Base-by-base conservation (phyloP, 2,113 vertebrate genomes). In the Aspiorhynchus laticeps region DNA sequence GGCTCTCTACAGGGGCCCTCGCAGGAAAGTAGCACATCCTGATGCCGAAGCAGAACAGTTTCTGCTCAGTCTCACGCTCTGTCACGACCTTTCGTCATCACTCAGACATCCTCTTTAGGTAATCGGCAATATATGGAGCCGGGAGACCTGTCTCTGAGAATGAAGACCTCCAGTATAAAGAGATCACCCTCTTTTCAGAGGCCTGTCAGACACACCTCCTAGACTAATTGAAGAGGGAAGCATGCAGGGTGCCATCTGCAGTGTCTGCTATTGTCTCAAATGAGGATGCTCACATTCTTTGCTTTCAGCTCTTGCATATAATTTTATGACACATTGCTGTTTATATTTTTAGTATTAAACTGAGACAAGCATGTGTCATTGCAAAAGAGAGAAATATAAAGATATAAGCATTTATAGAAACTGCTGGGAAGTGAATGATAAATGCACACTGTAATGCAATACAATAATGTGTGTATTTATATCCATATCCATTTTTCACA, bases 71-170 rank as follows among this genome's bases (percentile, higher is more conserved):
- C 56, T 88, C 86, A 61, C 33, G 59, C 46, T 79, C 59, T 84
- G 38, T 79, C 81, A 19, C 56, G 33, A 88, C 87, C 83, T 76
- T 51, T 38, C 36, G 71, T 86, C 88, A 86, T 87, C 80, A 89
- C 87, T 87, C 84, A 83, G n/a, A 31, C 17, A 46, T 65, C 81
- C 79, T 89, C 84, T 90, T 80, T 85, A 43, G 21, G 74, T 80
- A 81, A 82, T 76, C 15, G 38, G 33, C 80, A n/a, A 86, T 11
- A 86, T 12, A 10, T n/a, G 63, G 46, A 79, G 69, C 59, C 24
- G 84, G 19, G 38, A 85, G 41, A 71, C 53, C 26, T 75, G 76
- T 59, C 74, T 80, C 41, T 38, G 17, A 26, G 9, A 77, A 85
- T 61, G 46, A 61, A 77, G 73, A 73, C 15, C 7, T 33, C 38